A percentile compares a stretch with the other conserved stretches of the same genome.
Evolutionary conservation across 2,797 vertebrate species (phyloP).

Genomic region (Cyclura pinguis): DNA sequence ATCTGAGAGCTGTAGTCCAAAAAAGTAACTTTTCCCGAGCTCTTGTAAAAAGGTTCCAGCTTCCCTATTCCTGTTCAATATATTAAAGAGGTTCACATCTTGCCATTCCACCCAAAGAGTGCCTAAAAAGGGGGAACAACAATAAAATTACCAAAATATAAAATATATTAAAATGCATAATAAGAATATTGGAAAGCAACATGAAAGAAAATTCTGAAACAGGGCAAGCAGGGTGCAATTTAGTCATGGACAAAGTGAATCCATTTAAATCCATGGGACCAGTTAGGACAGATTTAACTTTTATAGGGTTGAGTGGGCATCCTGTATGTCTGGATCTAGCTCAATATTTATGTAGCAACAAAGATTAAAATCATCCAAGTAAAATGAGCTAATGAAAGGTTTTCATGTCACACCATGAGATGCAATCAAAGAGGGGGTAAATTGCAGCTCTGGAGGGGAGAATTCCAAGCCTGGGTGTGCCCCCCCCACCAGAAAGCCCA

Average conservation of each 20-base stretch:
- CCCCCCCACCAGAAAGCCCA: neutral
- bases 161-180: neutral
- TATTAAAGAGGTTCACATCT: neutral
- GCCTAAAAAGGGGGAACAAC: neutral
- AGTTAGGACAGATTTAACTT: too few relatives aligned
- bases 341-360: too few relatives aligned
- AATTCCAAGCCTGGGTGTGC: neutral
- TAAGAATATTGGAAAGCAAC: neutral
- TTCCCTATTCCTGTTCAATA: neutral
- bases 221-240: neutral
- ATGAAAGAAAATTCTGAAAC: neutral
- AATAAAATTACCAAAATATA: neutral
- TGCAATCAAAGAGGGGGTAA: neutral
- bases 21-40: too few relatives aligned
- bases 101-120: neutral
- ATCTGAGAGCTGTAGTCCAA: too few relatives aligned
- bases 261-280: too few relatives aligned
- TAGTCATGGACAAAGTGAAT: too few relatives aligned
- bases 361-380: neutral
- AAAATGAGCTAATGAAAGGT: neutral
- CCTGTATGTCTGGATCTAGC: too few relatives aligned
- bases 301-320: too few relatives aligned
- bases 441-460: neutral
- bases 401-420: neutral
- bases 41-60: neutral